Evolutionary conservation across 2,888 invertebrate species (phyloP).

Genomic region (Epirrhoe alternata): DNA sequence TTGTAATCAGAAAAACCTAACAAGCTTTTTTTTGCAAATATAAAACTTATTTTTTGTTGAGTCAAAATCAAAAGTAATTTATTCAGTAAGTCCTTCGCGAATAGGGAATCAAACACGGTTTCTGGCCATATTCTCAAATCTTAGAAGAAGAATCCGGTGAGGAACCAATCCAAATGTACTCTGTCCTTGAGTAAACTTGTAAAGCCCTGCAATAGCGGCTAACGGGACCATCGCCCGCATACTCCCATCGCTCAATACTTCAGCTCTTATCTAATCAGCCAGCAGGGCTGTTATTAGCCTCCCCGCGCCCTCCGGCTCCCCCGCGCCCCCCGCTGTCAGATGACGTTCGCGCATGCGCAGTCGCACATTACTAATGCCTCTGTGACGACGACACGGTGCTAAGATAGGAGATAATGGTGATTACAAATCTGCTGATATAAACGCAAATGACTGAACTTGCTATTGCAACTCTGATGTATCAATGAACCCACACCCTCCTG

Average conservation of each 20-base stretch:
- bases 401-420: slow-evolving; percentile 1
- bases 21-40: too few relatives aligned
- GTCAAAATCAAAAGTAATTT: background rate
- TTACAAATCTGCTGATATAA: slow-evolving; percentile 6
- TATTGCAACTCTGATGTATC: background rate
- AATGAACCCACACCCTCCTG: too few relatives aligned
- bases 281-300: slow-evolving; percentile 23
- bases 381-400: slow-evolving; percentile 45
- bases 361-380: slow-evolving; percentile 45
- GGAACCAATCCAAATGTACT: too few relatives aligned
- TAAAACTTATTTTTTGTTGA: background rate
- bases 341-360: slow-evolving; percentile 29
- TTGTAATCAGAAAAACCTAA: too few relatives aligned
- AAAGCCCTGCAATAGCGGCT: background rate
- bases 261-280: slow-evolving; percentile 51
- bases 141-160: too few relatives aligned
- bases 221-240: slow-evolving; percentile 27
- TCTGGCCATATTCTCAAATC: too few relatives aligned
- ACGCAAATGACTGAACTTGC: too few relatives aligned
- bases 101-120: too few relatives aligned
- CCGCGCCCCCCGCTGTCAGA: slow-evolving; percentile 15
- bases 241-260: slow-evolving; percentile 40
- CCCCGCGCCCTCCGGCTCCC: slow-evolving; percentile 5
- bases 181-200: background rate
- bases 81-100: background rate